A percentile compares a stretch with the other conserved stretches of the same genome.
Conservation (phyloP, 2,113 vertebrate genomes). For the Psettodes erumei region DNA sequence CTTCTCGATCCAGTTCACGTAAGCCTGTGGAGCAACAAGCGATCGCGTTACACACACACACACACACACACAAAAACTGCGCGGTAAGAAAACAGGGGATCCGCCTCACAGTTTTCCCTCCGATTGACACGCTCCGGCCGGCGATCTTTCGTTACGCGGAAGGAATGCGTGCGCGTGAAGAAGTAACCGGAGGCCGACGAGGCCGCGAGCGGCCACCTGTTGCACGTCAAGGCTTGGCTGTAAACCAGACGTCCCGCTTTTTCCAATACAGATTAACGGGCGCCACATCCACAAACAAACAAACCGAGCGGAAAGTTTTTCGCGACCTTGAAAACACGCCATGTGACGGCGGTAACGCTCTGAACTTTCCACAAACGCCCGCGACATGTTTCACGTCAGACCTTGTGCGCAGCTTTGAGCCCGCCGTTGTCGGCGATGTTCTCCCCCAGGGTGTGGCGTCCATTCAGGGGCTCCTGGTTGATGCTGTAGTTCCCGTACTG, state of each 20-base stretch:
- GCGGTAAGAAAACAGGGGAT: background rate
- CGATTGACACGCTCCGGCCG: conserved; percentile 56
- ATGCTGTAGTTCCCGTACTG: conserved; percentile 94
- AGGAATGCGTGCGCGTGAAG: conserved; percentile 76
- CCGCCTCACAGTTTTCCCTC: background rate
- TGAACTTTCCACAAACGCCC: too few species aligned
- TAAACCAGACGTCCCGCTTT: conserved; percentile 52
- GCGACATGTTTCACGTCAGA: too few species aligned
- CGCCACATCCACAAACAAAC: conserved; percentile 24
- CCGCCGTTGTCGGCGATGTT: conserved; percentile 98
- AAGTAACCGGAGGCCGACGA: conserved; percentile 65
- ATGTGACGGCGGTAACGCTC: background rate
- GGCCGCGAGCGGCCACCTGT: conserved; percentile 74
- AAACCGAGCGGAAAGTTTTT: conserved; percentile 17
- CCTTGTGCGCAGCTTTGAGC: conserved; percentile 95
- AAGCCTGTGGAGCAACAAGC: conserved; percentile 86
- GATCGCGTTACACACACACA: conserved; percentile 52
- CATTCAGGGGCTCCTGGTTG: conserved; percentile 91
- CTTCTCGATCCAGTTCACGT: conserved; percentile 92
- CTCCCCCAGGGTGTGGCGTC: conserved; percentile 94
- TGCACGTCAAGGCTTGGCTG: conserved; percentile 64
- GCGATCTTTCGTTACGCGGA: conserved; percentile 79
- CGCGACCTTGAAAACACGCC: conserved; percentile 18
- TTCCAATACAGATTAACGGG: conserved; percentile 63
- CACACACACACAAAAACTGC: background rate